A percentile compares a stretch with the other conserved stretches of the same genome.
phyloP scores from a whole-genome alignment of 1,140 invertebrate species.

The Helicoverpa zea region DNA sequence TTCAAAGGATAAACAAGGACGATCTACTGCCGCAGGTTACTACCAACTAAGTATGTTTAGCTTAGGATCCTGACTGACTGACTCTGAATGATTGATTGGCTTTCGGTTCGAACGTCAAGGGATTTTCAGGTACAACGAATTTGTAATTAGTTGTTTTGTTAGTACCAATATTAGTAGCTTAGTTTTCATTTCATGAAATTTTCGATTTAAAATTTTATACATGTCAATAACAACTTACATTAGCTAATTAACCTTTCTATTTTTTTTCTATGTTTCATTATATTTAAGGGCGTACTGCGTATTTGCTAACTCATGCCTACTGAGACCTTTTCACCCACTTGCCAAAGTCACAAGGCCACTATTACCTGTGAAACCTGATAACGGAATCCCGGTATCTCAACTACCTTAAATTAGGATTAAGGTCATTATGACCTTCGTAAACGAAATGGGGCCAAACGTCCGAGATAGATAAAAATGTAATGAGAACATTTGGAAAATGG shows the following conservation, averaged over 20 bases:
- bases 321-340: too few relatives aligned
- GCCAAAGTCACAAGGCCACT: too few relatives aligned
- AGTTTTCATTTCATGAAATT: background rate
- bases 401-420: too few relatives aligned
- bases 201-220: too few relatives aligned
- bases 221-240: too few relatives aligned
- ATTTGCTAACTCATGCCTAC: too few relatives aligned
- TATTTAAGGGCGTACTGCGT: too few relatives aligned
- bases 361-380: too few relatives aligned
- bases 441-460: background rate
- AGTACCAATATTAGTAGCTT: background rate
- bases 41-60: constrained; percentile 24
- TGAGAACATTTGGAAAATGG: constrained; percentile 1
- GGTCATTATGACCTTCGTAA: too few relatives aligned
- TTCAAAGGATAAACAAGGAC: constrained; percentile 26
- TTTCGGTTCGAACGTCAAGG: background rate
- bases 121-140: background rate
- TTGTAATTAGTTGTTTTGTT: constrained; percentile 12
- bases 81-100: constrained; percentile 15
- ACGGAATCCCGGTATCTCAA: too few relatives aligned
- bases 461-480: background rate
- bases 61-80: constrained; percentile 18
- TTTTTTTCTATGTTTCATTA: too few relatives aligned
- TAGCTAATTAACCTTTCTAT: too few relatives aligned
- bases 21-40: background rate